phyloP scores from a whole-genome alignment of 1,140 invertebrate species.

The Patella vulgata region DNA sequence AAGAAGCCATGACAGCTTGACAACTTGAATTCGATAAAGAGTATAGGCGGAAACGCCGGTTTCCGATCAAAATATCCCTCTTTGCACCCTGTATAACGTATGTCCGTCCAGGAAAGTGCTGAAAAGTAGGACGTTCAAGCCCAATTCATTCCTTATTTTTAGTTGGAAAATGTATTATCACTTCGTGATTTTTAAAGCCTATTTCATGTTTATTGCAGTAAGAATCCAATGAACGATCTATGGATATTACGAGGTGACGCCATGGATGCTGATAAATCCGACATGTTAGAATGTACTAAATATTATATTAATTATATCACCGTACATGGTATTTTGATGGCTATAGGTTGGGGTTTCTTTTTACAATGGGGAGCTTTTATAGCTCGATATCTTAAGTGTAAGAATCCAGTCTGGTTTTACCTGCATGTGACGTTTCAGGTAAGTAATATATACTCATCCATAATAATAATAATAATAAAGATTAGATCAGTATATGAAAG shows the following conservation, averaged over 20 bases:
- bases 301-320: conserved; percentile 27
- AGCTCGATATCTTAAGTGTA: conserved; percentile 33
- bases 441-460: background rate
- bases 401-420: conserved; percentile 26
- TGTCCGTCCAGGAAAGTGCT: too few relatives aligned
- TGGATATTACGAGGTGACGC: conserved; percentile 30
- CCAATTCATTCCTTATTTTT: too few relatives aligned
- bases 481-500: too few relatives aligned
- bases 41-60: too few relatives aligned
- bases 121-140: too few relatives aligned
- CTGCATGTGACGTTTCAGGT: conserved; percentile 34
- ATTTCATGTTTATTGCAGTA: conserved; percentile 24
- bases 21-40: too few relatives aligned
- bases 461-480: too few relatives aligned
- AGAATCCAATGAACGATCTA: conserved; percentile 21
- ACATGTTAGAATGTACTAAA: conserved; percentile 7
- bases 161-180: too few relatives aligned
- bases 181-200: too few relatives aligned
- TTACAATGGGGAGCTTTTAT: conserved; percentile 37
- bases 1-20: too few relatives aligned
- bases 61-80: too few relatives aligned
- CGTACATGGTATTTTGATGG: conserved; percentile 35
- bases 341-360: conserved; percentile 34
- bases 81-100: too few relatives aligned
- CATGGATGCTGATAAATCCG: conserved; percentile 12